These are phyloP conservation scores for Colius striatus DNA, from an alignment of 2,113 vertebrate genomes.

Conservation along the genomic window DNA sequence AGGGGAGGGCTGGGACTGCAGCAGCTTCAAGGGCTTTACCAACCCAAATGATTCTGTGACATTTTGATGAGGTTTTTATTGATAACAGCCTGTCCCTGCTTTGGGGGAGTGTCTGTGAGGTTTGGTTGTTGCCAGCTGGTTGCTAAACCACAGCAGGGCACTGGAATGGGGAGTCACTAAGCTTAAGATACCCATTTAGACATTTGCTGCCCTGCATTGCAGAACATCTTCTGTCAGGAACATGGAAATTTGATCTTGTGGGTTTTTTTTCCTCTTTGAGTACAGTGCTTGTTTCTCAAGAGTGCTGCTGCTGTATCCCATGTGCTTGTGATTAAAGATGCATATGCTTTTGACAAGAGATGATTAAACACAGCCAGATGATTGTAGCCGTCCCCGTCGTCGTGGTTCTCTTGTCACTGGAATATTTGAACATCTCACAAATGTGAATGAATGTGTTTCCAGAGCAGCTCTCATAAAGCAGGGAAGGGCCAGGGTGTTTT, in stretches of 20 bases:
- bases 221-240: not conserved
- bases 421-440: not conserved
- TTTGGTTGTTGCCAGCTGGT: no score
- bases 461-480: not conserved
- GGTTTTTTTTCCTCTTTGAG: not conserved
- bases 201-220: not conserved
- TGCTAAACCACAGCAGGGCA: no score
- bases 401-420: not conserved
- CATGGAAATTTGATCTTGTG: not conserved
- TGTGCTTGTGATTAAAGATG: constrained; percentile 32
- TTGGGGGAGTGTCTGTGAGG: not conserved
- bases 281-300: rapidly evolving
- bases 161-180: not conserved
- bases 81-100: not conserved
- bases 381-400: not conserved
- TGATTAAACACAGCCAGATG: constrained; percentile 24
- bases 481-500: not conserved
- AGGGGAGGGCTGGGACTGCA: no score
- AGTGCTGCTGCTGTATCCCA: not conserved
- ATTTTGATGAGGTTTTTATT: not conserved
- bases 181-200: not conserved
- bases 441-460: not conserved
- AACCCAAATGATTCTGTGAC: not conserved
- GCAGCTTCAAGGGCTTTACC: no score
- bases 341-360: constrained; percentile 3